Conservation (phyloP, 1,140 invertebrate genomes). For the Atta texana region DNA sequence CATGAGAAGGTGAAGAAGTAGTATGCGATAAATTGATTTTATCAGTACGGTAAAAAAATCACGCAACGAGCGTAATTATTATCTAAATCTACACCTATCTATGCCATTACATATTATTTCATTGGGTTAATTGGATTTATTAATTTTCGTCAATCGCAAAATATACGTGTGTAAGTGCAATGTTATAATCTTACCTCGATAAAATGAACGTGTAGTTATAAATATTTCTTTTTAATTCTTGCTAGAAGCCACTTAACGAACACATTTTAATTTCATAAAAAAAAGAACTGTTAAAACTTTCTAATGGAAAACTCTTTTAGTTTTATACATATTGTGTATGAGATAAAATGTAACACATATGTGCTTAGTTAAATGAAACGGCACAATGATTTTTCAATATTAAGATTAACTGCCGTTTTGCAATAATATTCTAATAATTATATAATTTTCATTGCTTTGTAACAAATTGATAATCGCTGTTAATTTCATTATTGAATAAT, state of each 20-base stretch:
- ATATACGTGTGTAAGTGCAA: background rate
- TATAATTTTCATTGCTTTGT: conserved; percentile 26
- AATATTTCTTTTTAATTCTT: background rate
- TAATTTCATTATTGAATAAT: conserved; percentile 24
- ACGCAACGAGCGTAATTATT: conserved; percentile 33
- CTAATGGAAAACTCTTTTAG: background rate
- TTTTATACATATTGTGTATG: background rate
- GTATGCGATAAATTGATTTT: conserved; percentile 28
- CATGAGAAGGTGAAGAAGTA: conserved; percentile 14
- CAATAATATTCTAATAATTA: conserved; percentile 21
- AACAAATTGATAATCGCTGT: conserved; percentile 20
- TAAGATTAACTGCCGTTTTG: background rate
- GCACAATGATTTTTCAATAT: conserved; percentile 17
- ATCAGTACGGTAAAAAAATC: conserved; percentile 33
- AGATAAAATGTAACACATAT: background rate
- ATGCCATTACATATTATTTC: conserved; percentile 22
- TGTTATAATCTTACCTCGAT: background rate
- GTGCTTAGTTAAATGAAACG: background rate
- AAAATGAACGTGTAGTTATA: background rate
- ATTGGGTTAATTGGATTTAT: background rate
- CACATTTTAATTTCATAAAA: background rate
- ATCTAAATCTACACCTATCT: conserved; percentile 16
- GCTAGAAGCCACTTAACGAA: background rate
- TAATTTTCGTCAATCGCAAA: background rate
- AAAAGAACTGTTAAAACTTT: background rate